A percentile compares a stretch with the other conserved stretches of the same genome.
These are phyloP conservation scores for Biston betularia DNA, from an alignment of 2,888 invertebrate species.

Conservation along the genomic window DNA sequence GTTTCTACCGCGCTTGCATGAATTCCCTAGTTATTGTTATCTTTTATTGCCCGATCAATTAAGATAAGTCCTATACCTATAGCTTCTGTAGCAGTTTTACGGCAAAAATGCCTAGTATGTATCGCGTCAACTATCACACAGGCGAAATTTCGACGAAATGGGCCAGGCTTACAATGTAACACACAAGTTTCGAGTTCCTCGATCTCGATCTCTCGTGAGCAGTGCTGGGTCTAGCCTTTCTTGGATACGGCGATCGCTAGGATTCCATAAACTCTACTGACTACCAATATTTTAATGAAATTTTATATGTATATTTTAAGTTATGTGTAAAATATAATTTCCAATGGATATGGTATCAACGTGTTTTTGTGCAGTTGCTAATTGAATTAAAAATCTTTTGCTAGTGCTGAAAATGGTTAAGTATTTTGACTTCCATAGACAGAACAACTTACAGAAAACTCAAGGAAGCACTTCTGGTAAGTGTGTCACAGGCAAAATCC, in stretches of 20 bases:
- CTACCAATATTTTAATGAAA: background rate
- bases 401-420: background rate
- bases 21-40: constrained; percentile 22
- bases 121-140: background rate
- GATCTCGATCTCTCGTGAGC: background rate
- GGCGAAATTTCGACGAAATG: constrained; percentile 19
- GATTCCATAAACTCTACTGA: constrained; percentile 10
- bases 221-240: background rate
- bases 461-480: too few relatives aligned
- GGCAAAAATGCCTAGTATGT: constrained; percentile 7
- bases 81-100: constrained; percentile 21
- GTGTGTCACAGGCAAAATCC: too few relatives aligned
- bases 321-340: background rate
- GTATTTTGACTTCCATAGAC: background rate
- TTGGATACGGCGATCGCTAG: constrained; percentile 5
- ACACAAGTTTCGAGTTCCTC: constrained; percentile 19
- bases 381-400: constrained; percentile 25
- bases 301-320: constrained; percentile 1
- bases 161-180: constrained; percentile 21
- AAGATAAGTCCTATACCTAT: constrained; percentile 22
- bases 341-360: constrained; percentile 9
- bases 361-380: constrained; percentile 16
- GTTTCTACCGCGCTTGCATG: constrained; percentile 7
- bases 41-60: constrained; percentile 17
- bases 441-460: too few relatives aligned